phyloP scores from a whole-genome alignment of 23 tunicate species.

The Ascidia mentula region DNA sequence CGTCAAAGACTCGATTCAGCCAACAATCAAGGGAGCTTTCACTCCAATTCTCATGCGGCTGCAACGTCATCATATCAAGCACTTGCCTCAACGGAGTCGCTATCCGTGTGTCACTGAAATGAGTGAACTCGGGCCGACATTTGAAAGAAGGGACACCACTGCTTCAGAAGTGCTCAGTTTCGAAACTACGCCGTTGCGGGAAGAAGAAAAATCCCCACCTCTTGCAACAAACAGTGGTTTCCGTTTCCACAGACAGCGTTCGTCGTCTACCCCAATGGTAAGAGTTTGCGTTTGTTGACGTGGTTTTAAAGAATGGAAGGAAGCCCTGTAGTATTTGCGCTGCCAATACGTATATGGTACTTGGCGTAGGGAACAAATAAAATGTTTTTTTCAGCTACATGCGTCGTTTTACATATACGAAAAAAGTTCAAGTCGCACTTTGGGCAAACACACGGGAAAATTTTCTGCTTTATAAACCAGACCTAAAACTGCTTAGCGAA shows the following conservation, averaged over 20 bases:
- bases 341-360: too few relatives aligned
- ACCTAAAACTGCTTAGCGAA: too few relatives aligned
- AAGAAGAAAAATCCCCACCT: neutral
- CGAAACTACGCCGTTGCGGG: neutral
- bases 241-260: neutral
- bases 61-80: neutral
- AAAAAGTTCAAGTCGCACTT: too few relatives aligned
- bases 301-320: too few relatives aligned
- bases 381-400: too few relatives aligned
- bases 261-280: neutral
- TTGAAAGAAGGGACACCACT: conserved; percentile 2
- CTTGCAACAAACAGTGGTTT: neutral
- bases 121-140: neutral
- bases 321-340: too few relatives aligned
- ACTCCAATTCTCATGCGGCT: neutral
- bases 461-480: too few relatives aligned
- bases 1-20: neutral
- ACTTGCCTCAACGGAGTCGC: neutral
- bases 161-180: neutral
- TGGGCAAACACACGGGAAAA: too few relatives aligned
- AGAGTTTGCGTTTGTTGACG: neutral
- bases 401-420: too few relatives aligned
- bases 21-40: neutral
- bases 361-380: too few relatives aligned
- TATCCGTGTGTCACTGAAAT: neutral